A percentile compares a stretch with the other conserved stretches of the same genome.
These are phyloP conservation scores for Merodon equestris DNA, from an alignment of 2,888 invertebrate genomes.

Conservation along the genomic window DNA sequence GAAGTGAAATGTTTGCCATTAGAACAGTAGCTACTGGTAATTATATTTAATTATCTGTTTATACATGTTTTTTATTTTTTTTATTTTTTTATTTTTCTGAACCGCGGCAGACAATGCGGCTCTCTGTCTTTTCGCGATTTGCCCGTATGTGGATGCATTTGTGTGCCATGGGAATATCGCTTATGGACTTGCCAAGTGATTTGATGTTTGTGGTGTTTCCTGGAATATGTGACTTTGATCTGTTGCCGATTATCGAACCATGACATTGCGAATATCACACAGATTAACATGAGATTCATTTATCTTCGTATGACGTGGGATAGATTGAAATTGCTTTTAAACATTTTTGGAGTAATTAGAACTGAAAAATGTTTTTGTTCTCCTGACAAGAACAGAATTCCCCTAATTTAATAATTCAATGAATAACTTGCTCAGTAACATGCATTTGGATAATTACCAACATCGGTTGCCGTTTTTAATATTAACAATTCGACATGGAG, in stretches of 20 bases:
- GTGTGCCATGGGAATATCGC: slow-evolving; percentile 25
- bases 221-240: slow-evolving; percentile 32
- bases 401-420: neutral
- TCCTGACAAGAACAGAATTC: no score
- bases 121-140: slow-evolving; percentile 20
- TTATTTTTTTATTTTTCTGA: slow-evolving; percentile 9
- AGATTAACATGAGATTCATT: no score
- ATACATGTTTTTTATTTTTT: slow-evolving; percentile 13
- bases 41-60: slow-evolving; percentile 66
- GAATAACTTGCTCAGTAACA: slow-evolving; percentile 14
- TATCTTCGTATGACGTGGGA: no score
- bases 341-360: no score
- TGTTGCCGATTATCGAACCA: neutral
- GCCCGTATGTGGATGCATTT: slow-evolving; percentile 13
- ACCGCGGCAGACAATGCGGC: slow-evolving; percentile 58
- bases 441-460: slow-evolving; percentile 30
- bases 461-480: slow-evolving; percentile 27
- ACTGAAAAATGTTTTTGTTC: no score
- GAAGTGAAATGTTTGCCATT: slow-evolving; percentile 25
- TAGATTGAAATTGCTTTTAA: no score
- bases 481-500: slow-evolving; percentile 22
- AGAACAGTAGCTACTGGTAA: slow-evolving; percentile 54
- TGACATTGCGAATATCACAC: no score
- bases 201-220: slow-evolving; percentile 9
- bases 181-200: slow-evolving; percentile 42